Evolutionary conservation across 1,140 invertebrate species (phyloP).

Genomic region (Teleopsis dalmanni): DNA sequence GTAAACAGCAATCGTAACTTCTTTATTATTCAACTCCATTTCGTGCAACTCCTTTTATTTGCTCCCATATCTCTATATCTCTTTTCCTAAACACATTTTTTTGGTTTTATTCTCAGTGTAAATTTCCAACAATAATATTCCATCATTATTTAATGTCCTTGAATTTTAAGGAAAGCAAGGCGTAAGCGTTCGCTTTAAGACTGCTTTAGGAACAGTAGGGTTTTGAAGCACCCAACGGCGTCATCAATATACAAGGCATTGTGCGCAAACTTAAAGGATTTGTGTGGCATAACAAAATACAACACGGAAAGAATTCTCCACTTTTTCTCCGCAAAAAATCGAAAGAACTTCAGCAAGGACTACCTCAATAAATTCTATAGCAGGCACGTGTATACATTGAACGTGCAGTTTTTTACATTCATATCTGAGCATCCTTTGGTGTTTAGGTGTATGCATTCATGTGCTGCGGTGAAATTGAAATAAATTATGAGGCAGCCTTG

Average conservation of each 20-base stretch:
- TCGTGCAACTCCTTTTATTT: too few species aligned
- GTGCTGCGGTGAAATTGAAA: background rate
- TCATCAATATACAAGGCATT: background rate
- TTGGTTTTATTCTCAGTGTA: background rate
- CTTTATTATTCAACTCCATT: too few species aligned
- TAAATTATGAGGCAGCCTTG: background rate
- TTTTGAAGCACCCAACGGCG: background rate
- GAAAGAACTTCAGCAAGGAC: constrained; percentile 5
- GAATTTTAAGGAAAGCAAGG: background rate
- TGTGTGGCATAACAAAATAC: too few species aligned
- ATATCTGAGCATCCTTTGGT: background rate
- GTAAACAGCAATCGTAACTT: too few species aligned
- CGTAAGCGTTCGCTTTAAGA: background rate
- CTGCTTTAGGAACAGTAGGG: background rate
- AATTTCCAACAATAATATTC: background rate
- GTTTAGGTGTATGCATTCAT: background rate
- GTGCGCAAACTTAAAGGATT: background rate
- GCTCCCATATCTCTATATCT: too few species aligned
- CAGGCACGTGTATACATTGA: constrained; percentile 1
- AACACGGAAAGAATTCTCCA: too few species aligned
- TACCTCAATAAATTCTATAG: constrained; percentile 9
- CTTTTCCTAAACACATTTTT: too few species aligned
- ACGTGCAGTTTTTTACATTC: background rate
- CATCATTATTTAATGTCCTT: constrained; percentile 5
- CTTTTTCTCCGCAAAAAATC: too few species aligned